Evolutionary conservation across 2,888 invertebrate genomes (phyloP), one percentile per base, ranked within the genome.

Genomic region (Nephrotoma guestfalica): DNA sequence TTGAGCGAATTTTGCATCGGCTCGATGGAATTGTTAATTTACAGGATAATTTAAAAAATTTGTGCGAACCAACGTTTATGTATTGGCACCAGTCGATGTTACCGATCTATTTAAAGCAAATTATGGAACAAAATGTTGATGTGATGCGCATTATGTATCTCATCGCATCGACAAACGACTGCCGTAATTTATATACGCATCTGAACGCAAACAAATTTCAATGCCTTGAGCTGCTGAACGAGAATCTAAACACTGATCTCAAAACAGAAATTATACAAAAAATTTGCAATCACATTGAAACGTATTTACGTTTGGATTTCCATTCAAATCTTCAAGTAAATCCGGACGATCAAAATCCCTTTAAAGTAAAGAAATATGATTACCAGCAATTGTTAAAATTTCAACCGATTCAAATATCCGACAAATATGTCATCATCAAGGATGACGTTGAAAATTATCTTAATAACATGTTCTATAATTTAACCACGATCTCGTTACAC

Each of bases 401-500:
- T 11, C 92, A 93, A 87, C 93, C 94, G 4, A 91, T 93, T 89
- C 93, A 92, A 88, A 90, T 94, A 45, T 92, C 92, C 88, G 93
- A 93, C 86, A 90, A 93, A 43, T 94, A 94, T 89, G 92, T 95
- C 89, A 93, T 94, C 88, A 91, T 96, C 30, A 94, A 94, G 91
- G 92, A 91, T 88, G 90, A 90, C 86, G 95, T 98, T 7, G 98
- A 98, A 90, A 95, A 97, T 90, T 98, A 99, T 91, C 93, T 99
- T 88, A 97, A 98, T 89, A 95, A 94, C 88, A 98, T 97, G 90
- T 99, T 99, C 92, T 99, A 99, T 92, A 99, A 99, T 92, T 93
- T 99, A 89, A 99, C 99, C 0, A 98, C 99, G 0, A 98, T 99
- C 43, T 98, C 99, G 6, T 92, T 99, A 85, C 98, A 99, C 89